Evolutionary conservation across 2,888 invertebrate species (phyloP).

Genomic region (Scaptomyza polygonia): DNA sequence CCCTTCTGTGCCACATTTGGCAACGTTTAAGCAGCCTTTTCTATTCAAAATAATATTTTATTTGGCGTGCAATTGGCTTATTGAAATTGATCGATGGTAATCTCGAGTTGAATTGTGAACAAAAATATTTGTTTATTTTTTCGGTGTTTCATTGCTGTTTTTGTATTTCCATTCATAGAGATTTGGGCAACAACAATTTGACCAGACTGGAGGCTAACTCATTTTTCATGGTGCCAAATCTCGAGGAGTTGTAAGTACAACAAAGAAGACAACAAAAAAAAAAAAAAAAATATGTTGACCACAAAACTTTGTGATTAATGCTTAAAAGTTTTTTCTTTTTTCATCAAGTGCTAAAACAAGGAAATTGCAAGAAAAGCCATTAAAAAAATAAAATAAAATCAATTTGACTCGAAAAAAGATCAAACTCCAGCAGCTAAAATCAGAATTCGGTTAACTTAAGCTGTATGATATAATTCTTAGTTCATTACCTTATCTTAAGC

Average conservation of each 20-base stretch:
- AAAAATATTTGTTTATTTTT: slow-evolving; percentile 53
- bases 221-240: slow-evolving; percentile 88
- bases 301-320: slow-evolving; percentile 14
- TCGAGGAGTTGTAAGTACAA: slow-evolving; percentile 91
- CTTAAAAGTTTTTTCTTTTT: slow-evolving; percentile 16
- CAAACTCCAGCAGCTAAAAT: too few relatives aligned
- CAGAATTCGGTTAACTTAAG: too few relatives aligned
- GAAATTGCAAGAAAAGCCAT: not conserved
- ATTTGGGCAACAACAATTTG: slow-evolving; percentile 92
- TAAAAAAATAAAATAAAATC: too few relatives aligned
- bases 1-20: slow-evolving; percentile 12
- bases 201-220: slow-evolving; percentile 89
- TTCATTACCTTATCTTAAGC: too few relatives aligned
- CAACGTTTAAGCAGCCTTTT: slow-evolving; percentile 51
- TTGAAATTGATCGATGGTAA: slow-evolving; percentile 65
- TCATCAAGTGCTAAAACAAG: not conserved
- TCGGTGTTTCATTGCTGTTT: slow-evolving; percentile 33
- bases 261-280: not conserved
- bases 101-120: slow-evolving; percentile 23
- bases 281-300: not conserved
- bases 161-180: slow-evolving; percentile 85
- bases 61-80: slow-evolving; percentile 40
- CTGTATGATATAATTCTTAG: too few relatives aligned
- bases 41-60: slow-evolving; percentile 54
- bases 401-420: too few relatives aligned